phyloP scores from a whole-genome alignment of 2,113 vertebrate genomes.

The Spea bombifrons region DNA sequence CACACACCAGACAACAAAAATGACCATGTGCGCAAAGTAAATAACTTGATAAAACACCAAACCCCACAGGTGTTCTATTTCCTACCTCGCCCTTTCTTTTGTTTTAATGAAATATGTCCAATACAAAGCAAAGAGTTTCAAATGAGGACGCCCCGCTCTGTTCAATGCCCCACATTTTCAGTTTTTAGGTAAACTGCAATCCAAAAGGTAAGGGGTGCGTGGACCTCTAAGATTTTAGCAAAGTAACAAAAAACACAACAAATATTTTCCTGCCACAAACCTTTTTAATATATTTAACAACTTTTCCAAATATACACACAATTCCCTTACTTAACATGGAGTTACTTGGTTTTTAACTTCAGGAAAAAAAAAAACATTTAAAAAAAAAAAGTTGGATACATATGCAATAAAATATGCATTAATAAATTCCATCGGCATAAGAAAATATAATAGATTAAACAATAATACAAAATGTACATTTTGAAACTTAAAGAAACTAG shows the following conservation, averaged over 20 bases:
- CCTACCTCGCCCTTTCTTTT: too few relatives aligned
- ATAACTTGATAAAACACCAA: too few relatives aligned
- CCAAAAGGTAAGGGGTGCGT: too few relatives aligned
- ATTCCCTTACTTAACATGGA: neutral
- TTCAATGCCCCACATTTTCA: too few relatives aligned
- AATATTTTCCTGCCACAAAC: neutral
- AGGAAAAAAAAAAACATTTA: neutral
- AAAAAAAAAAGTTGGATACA: neutral
- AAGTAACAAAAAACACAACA: neutral
- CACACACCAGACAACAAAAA: too few relatives aligned
- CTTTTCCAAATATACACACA: neutral
- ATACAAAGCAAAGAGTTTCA: too few relatives aligned
- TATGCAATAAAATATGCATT: neutral
- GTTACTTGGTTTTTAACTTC: neutral
- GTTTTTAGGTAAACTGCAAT: too few relatives aligned
- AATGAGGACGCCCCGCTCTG: too few relatives aligned
- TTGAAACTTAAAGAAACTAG: neutral
- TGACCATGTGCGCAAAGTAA: too few relatives aligned
- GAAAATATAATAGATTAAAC: conserved; percentile 3
- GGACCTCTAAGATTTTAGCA: too few relatives aligned
- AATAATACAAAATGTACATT: conserved; percentile 1
- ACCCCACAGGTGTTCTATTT: too few relatives aligned
- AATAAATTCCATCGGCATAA: neutral
- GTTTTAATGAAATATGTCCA: too few relatives aligned
- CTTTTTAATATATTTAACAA: neutral